These are phyloP conservation scores for Fukomys damarensis DNA, from an alignment of 2,113 vertebrate species.

Conservation along the genomic window DNA sequence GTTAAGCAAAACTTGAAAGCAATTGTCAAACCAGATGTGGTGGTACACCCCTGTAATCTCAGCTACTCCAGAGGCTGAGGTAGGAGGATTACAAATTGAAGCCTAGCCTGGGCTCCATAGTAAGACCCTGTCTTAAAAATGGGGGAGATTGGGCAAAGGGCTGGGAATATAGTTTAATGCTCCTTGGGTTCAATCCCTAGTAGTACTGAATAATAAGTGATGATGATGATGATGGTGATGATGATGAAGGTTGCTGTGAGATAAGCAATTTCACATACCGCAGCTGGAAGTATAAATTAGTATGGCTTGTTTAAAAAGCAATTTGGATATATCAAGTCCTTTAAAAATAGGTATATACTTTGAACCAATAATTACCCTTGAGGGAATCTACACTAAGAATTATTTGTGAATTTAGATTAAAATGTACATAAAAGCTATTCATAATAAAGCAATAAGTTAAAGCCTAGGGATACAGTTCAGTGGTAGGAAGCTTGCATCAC, in stretches of 20 bases:
- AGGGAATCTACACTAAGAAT: background rate
- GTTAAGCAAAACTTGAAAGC: slow-evolving; percentile 53
- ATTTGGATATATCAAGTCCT: slow-evolving; percentile 44
- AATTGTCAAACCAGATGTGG: background rate
- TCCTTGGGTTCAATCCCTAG: background rate
- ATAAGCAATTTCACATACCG: slow-evolving; percentile 6
- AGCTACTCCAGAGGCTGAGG: background rate
- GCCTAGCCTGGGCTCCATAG: background rate
- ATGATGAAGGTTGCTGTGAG: background rate
- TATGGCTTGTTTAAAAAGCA: background rate
- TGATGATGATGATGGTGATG: background rate
- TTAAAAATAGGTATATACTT: slow-evolving; percentile 26
- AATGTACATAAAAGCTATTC: slow-evolving; percentile 13
- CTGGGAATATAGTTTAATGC: background rate
- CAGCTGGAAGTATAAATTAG: background rate
- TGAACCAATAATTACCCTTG: background rate
- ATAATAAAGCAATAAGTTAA: slow-evolving; percentile 1
- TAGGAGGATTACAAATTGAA: background rate
- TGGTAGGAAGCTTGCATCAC: background rate
- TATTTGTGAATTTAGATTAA: slow-evolving; percentile 33
- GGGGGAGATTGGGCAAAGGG: background rate
- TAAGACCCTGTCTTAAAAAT: background rate
- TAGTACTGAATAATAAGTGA: background rate
- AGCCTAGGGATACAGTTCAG: background rate
- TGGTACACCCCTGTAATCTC: background rate